Evolutionary conservation across 2,888 invertebrate genomes (phyloP).

Genomic region (Spicauda simplicius): DNA sequence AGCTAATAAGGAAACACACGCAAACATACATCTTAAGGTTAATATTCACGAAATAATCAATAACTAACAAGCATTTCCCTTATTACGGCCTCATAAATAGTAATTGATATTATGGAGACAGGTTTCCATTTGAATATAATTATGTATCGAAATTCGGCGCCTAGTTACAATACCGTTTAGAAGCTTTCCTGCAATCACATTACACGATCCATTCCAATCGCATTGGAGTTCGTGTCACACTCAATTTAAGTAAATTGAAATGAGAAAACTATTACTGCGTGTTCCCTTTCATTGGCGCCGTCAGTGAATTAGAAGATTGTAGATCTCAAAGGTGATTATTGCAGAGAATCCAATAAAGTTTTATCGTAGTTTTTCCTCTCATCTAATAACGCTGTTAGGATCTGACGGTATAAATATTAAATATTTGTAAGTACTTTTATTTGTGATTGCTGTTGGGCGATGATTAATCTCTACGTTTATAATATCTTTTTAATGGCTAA

Average conservation of each 20-base stretch:
- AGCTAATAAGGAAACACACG: no score
- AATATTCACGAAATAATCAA: no score
- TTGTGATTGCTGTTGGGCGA: no score
- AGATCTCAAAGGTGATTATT: background rate
- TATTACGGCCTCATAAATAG: background rate
- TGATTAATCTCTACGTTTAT: no score
- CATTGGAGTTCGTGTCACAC: slow-evolving; percentile 7
- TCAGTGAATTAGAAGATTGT: background rate
- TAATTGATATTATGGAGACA: background rate
- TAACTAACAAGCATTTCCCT: no score
- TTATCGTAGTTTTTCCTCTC: no score
- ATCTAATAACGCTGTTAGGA: no score
- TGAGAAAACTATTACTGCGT: slow-evolving; percentile 3
- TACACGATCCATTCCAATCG: slow-evolving; percentile 4
- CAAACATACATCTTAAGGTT: no score
- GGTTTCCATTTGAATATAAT: background rate
- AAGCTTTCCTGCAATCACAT: slow-evolving; percentile 16
- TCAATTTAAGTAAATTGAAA: slow-evolving; percentile 20
- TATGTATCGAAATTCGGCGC: slow-evolving; percentile 1
- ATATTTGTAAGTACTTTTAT: no score
- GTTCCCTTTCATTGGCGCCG: background rate
- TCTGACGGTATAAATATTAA: no score
- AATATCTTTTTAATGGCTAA: no score
- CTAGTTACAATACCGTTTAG: slow-evolving; percentile 12
- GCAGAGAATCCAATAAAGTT: background rate